Conservation (phyloP, 2,888 invertebrate genomes). For the Diachrysia chrysitis region DNA sequence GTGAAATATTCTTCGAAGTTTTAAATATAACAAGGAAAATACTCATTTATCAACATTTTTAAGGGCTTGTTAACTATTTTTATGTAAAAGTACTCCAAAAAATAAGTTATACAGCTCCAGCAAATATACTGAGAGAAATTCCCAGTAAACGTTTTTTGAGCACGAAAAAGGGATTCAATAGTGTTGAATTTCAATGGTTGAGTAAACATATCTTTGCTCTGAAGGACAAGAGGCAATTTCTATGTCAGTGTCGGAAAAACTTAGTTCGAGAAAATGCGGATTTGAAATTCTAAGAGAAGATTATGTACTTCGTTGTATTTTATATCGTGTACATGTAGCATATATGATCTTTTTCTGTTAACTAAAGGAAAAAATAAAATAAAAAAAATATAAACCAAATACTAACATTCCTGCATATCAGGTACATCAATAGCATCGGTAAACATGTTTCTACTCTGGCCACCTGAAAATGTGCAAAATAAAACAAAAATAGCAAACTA, state of each 20-base stretch:
- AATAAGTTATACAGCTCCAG: background rate
- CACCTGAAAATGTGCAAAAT: conserved; percentile 79
- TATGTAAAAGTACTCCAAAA: background rate
- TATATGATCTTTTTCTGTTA: background rate
- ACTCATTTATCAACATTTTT: background rate
- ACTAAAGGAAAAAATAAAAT: conserved; percentile 32
- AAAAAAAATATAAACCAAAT: conserved; percentile 65
- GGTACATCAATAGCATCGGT: conserved; percentile 83
- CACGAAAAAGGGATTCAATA: conserved; percentile 19
- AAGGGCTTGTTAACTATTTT: background rate
- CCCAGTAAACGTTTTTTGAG: conserved; percentile 16
- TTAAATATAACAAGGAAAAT: too few relatives aligned
- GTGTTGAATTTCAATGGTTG: conserved; percentile 40
- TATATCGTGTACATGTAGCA: background rate
- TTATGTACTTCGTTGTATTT: background rate
- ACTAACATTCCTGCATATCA: conserved; percentile 87
- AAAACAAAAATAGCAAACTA: conserved; percentile 66
- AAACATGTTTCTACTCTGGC: conserved; percentile 78
- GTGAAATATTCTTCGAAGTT: too few relatives aligned
- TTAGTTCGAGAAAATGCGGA: conserved; percentile 12
- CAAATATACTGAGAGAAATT: conserved; percentile 8
- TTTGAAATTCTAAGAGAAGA: background rate
- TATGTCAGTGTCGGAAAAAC: conserved; percentile 19
- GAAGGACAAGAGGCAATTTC: conserved; percentile 39
- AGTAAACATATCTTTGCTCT: conserved; percentile 31